Evolutionary conservation across 2,888 invertebrate genomes (phyloP), one percentile per base, ranked within the genome.

Genomic region (Leptopterna dolabrata): DNA sequence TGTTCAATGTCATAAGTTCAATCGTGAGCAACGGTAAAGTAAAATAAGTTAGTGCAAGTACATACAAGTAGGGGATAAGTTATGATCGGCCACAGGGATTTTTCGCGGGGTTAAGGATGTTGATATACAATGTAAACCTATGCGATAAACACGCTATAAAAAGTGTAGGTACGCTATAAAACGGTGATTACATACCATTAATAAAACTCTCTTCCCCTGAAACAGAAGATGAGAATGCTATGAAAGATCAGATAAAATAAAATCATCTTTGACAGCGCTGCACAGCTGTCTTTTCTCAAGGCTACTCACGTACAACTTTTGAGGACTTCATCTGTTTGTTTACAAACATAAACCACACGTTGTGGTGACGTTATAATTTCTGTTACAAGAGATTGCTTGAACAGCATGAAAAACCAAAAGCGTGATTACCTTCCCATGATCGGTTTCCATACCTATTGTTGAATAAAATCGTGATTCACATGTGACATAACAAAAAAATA

Each of bases 201-300:
- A 84, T 70, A 84, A 84, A 70, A 84, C 36, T 84, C 81, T 81
- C 55, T 81, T 81, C 81, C 81, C 81, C 81, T 81, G 81, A 81
- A 81, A 81, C 81, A 81, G 24, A 81, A 81, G 81, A 81, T 27
- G 30, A 81, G 73, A 76, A 76, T 30, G 19, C 30, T 36, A 76
- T 76, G 41, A 76, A 76, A 76, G 73, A 76, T 76, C 30, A 76
- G n/a, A 27, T 63, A 24, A 63, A 63, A 63, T 27, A 24, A 63
- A 63, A 24, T 24, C 63, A 63, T 24, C 63, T 19, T 7, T 24
- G 19, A 63, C 63, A 63, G 24, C 63, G 24, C 63, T 63, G 63
- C 63, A 24, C 19, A 63, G 63, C 63, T 63, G 63, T 63, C 24
- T 63, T 63, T 16, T 24, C 24, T 24, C 1, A 1, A 63, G 63